Percentiles rank a stretch among this genome's conserved stretches.
These are phyloP conservation scores for Octonoba sinensis DNA, from an alignment of 2,888 invertebrate species.

Conservation along the genomic window DNA sequence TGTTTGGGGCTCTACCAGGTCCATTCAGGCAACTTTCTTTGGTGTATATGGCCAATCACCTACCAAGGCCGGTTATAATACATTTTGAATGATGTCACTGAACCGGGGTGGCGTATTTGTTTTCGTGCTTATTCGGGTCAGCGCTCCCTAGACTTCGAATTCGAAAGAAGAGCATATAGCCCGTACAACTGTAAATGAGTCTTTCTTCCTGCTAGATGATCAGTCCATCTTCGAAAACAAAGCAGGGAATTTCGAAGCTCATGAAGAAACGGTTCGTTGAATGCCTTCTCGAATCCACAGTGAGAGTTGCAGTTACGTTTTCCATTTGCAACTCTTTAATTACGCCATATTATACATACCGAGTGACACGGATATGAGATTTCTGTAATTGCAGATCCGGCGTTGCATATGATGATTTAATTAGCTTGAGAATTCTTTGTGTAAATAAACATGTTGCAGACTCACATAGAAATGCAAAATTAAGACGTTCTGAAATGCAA, in stretches of 20 bases:
- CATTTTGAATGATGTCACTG: conserved; percentile 26
- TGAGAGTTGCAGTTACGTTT: conserved; percentile 5
- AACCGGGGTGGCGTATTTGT: conserved; percentile 35
- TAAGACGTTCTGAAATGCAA: too few species aligned
- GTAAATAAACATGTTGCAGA: too few species aligned
- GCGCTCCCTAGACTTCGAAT: not conserved
- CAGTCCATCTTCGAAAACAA: not conserved
- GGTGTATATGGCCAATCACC: not conserved
- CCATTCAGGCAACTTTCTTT: too few species aligned
- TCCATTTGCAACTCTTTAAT: conserved; percentile 16
- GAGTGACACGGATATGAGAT: conserved; percentile 43
- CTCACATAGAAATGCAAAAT: too few species aligned
- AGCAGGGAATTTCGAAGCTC: not conserved
- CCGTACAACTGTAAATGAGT: not conserved
- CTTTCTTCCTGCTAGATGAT: conserved; percentile 23
- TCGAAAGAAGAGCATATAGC: not conserved
- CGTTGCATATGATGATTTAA: conserved; percentile 33
- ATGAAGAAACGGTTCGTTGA: not conserved
- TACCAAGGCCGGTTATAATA: conserved; percentile 45
- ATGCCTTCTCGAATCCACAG: not conserved
- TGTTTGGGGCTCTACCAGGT: too few species aligned
- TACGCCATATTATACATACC: conserved; percentile 24
- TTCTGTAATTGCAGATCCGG: conserved; percentile 23
- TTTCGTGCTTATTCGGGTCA: conserved; percentile 50
- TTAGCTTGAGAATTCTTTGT: not conserved